These are phyloP conservation scores for Gonocerus acuteangulatus DNA, from an alignment of 2,888 invertebrate genomes.

Conservation along the genomic window DNA sequence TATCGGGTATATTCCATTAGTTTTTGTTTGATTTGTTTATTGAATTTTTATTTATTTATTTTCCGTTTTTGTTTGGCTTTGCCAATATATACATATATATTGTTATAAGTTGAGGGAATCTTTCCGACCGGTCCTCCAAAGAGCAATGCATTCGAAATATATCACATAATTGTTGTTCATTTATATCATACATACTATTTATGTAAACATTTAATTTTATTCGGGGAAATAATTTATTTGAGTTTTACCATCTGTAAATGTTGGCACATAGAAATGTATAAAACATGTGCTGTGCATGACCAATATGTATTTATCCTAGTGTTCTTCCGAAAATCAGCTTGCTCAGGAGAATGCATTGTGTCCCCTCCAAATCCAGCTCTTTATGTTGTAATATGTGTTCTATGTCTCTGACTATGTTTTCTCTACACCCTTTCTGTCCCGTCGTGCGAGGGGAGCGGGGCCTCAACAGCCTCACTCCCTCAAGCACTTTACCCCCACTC, in stretches of 20 bases:
- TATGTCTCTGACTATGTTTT: slow-evolving; percentile 12
- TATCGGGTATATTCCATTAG: neutral
- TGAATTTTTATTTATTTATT: neutral
- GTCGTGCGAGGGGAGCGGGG: neutral
- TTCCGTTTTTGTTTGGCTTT: neutral
- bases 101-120: slow-evolving; percentile 11
- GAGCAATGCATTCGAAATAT: slow-evolving; percentile 25
- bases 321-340: slow-evolving; percentile 31
- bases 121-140: slow-evolving; percentile 19
- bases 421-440: slow-evolving; percentile 6
- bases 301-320: slow-evolving; percentile 26
- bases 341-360: slow-evolving; percentile 34
- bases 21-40: neutral
- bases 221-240: neutral
- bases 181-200: neutral
- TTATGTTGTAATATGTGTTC: slow-evolving; percentile 35
- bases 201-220: neutral
- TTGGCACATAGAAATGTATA: slow-evolving; percentile 24
- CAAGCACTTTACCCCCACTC: slow-evolving; percentile 6
- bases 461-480: neutral
- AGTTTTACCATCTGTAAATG: slow-evolving; percentile 9
- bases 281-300: slow-evolving; percentile 27
- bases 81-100: neutral
- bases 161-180: neutral
- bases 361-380: slow-evolving; percentile 28